A percentile compares a stretch with the other conserved stretches of the same genome.
Evolutionary conservation across 2,113 vertebrate genomes (phyloP).

Genomic region (Furnarius figulus): DNA sequence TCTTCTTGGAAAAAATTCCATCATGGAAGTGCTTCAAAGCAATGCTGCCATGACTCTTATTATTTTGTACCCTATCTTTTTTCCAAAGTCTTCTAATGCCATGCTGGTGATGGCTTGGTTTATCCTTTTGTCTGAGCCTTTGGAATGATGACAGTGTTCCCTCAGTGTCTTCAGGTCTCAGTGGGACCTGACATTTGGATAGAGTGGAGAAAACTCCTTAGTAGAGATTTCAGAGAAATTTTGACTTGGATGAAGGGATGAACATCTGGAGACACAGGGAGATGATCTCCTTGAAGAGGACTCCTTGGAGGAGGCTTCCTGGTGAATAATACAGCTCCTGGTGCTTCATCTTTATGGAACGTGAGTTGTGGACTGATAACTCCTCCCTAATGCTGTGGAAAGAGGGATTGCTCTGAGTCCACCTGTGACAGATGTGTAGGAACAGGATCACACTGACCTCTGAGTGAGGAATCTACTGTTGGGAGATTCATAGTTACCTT

Average conservation of each 20-base stretch:
- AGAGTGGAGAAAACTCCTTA: not conserved
- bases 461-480: not conserved
- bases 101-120: not conserved
- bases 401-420: not conserved
- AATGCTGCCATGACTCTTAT: not conserved
- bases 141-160: not conserved
- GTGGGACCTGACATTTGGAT: not conserved
- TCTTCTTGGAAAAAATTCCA: not conserved
- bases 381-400: not conserved
- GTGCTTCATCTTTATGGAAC: not conserved
- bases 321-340: not conserved
- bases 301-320: not conserved
- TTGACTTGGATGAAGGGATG: not conserved
- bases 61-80: not conserved
- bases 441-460: not conserved
- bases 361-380: not conserved
- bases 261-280: not conserved
- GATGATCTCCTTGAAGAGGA: not conserved
- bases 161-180: not conserved
- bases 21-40: not conserved
- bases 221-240: not conserved
- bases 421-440: not conserved
- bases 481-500: not conserved
- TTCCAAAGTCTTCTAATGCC: not conserved
- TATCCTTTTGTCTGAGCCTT: not conserved